A percentile compares a stretch with the other conserved stretches of the same genome.
These are phyloP conservation scores for Himalopsyche tibetana DNA, from an alignment of 2,888 invertebrate species.

Conservation along the genomic window DNA sequence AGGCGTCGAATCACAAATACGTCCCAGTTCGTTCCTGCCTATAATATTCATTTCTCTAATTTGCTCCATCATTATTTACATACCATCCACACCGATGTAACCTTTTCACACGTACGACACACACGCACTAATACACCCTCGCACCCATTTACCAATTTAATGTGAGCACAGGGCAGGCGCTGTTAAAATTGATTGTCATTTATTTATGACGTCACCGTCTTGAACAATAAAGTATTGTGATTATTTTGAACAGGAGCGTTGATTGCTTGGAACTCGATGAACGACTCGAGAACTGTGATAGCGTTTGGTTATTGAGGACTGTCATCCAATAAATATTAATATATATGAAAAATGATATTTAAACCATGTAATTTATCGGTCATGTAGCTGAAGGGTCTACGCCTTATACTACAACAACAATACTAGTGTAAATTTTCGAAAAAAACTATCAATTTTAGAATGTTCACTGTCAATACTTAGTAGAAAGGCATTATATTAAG, in stretches of 20 bases:
- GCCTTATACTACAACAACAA: too few species aligned
- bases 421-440: too few species aligned
- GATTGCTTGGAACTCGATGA: slow-evolving; percentile 6
- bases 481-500: too few species aligned
- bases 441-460: too few species aligned
- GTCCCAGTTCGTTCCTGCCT: background rate
- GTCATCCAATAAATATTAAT: background rate
- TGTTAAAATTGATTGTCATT: slow-evolving; percentile 55
- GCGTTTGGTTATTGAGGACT: slow-evolving; percentile 10
- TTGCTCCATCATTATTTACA: slow-evolving; percentile 47
- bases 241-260: slow-evolving; percentile 44
- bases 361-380: too few species aligned
- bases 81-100: slow-evolving; percentile 26
- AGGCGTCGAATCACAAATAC: background rate
- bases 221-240: slow-evolving; percentile 50
- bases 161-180: slow-evolving; percentile 44
- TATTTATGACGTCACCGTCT: slow-evolving; percentile 50
- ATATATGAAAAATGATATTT: too few species aligned
- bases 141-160: slow-evolving; percentile 10
- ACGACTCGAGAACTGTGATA: slow-evolving; percentile 7
- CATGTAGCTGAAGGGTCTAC: too few species aligned
- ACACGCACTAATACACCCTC: slow-evolving; percentile 32
- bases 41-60: slow-evolving; percentile 45
- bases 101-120: background rate
- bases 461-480: too few species aligned